These are phyloP conservation scores for Ostrea edulis DNA, from an alignment of 1,140 invertebrate species.

Conservation along the genomic window DNA sequence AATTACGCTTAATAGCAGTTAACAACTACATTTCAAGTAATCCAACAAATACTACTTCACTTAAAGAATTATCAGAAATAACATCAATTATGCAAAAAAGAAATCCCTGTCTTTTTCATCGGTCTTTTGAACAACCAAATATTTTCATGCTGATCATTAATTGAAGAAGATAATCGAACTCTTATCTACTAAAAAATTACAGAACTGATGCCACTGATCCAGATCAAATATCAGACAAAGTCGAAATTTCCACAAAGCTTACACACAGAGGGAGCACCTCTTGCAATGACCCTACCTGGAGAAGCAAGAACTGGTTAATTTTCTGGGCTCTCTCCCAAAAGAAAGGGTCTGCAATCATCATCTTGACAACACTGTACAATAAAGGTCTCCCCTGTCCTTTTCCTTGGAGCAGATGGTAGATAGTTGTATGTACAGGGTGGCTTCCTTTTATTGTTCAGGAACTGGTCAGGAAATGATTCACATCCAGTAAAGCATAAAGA, in stretches of 20 bases:
- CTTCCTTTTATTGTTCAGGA: background rate
- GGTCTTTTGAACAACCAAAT: background rate
- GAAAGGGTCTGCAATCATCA: slow-evolving; percentile 21
- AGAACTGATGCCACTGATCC: background rate
- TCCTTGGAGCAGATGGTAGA: background rate
- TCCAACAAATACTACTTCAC: background rate
- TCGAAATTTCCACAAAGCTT: no score
- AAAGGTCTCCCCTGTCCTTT: background rate
- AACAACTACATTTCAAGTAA: slow-evolving; percentile 10
- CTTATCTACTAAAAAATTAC: background rate
- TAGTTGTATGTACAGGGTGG: background rate
- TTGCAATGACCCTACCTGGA: background rate
- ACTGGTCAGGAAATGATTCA: slow-evolving; percentile 13
- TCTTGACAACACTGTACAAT: background rate
- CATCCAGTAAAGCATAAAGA: background rate
- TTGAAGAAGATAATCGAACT: background rate
- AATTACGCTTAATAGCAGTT: slow-evolving; percentile 7
- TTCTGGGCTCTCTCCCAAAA: slow-evolving; percentile 18
- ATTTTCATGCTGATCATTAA: background rate
- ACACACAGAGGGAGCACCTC: background rate
- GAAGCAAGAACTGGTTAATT: slow-evolving; percentile 8
- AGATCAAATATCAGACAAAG: background rate
- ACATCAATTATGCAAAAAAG: background rate
- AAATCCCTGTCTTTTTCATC: background rate
- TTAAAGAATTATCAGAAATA: background rate